A percentile compares a stretch with the other conserved stretches of the same genome.
Conservation (phyloP, 1,140 invertebrate species). For the Cherax quadricarinatus region DNA sequence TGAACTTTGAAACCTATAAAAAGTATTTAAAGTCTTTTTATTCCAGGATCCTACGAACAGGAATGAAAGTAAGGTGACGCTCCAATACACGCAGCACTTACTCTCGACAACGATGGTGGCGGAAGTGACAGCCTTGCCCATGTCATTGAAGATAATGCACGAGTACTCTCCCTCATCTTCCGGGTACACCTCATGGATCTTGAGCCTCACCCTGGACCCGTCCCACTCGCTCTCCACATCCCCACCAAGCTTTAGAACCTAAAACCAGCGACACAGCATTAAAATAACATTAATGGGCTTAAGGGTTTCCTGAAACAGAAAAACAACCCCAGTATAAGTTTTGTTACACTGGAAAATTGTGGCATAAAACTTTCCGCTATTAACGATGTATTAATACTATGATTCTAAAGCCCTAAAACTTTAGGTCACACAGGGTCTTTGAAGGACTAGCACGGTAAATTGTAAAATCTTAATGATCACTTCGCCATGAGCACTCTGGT, state of each 20-base stretch:
- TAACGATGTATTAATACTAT: too few relatives aligned
- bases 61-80: too few relatives aligned
- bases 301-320: background rate
- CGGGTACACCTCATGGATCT: conserved; percentile 86
- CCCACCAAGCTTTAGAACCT: conserved; percentile 83
- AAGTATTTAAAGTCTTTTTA: too few relatives aligned
- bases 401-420: too few relatives aligned
- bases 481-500: too few relatives aligned
- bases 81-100: conserved; percentile 77
- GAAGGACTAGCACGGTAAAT: too few relatives aligned
- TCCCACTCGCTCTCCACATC: conserved; percentile 84
- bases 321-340: background rate
- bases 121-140: conserved; percentile 87
- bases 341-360: too few relatives aligned
- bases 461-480: too few relatives aligned
- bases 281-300: background rate
- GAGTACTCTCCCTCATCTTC: conserved; percentile 94
- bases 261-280: conserved; percentile 11
- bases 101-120: conserved; percentile 89
- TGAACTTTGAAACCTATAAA: too few relatives aligned
- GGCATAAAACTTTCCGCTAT: too few relatives aligned
- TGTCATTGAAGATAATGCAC: conserved; percentile 87
- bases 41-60: too few relatives aligned
- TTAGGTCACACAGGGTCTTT: too few relatives aligned
- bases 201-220: conserved; percentile 83